A percentile compares a stretch with the other conserved stretches of the same genome.
Evolutionary conservation across 2,113 vertebrate genomes (phyloP).

Genomic region (Brachyhypopomus gauderio): DNA sequence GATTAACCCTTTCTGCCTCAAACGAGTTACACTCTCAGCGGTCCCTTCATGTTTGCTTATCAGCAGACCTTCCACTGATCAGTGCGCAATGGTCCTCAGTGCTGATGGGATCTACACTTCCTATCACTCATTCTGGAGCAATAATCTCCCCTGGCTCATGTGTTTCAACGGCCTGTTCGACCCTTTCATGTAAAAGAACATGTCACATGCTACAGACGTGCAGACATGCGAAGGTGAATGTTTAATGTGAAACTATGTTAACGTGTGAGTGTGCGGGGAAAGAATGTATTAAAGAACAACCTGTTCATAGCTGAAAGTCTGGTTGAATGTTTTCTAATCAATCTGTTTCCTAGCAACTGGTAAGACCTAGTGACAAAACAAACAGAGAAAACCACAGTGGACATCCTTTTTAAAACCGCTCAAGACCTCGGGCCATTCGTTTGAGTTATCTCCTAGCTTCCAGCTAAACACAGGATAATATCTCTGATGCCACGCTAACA

Average conservation of each 20-base stretch:
- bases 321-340: slow-evolving; percentile 1
- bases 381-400: not conserved
- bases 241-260: not conserved
- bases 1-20: slow-evolving; percentile 42
- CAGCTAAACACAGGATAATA: slow-evolving; percentile 6
- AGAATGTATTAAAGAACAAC: not conserved
- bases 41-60: slow-evolving; percentile 31
- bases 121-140: slow-evolving; percentile 20
- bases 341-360: slow-evolving; percentile 23
- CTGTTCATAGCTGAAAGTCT: not conserved
- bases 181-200: not conserved
- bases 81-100: slow-evolving; percentile 36
- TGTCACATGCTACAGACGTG: not conserved
- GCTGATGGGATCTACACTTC: slow-evolving; percentile 33
- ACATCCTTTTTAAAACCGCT: slow-evolving; percentile 14
- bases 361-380: not conserved
- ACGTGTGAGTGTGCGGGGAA: not conserved
- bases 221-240: not conserved
- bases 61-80: slow-evolving; percentile 35
- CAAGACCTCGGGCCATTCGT: not conserved
- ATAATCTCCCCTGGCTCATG: not conserved
- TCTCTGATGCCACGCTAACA: not conserved
- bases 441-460: slow-evolving; percentile 8
- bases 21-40: not conserved
- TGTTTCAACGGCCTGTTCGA: not conserved